Percentiles rank a stretch among this genome's conserved stretches.
Evolutionary conservation across 2,888 invertebrate genomes (phyloP).

Genomic region (Limnephilus lunatus): DNA sequence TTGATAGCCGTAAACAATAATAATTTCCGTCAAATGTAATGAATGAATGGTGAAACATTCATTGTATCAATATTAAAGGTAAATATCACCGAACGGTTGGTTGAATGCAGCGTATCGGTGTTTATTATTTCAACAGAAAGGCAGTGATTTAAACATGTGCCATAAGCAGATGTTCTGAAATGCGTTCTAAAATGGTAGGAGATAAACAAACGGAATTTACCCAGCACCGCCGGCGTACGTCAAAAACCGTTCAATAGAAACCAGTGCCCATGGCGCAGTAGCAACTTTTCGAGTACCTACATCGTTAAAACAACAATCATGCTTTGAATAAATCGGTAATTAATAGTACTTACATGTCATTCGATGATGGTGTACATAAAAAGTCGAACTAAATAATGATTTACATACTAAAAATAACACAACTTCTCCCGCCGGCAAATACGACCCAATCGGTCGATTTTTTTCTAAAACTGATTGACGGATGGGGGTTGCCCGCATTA

Average conservation of each 20-base stretch:
- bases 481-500: conserved; percentile 42
- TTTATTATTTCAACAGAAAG: conserved; percentile 15
- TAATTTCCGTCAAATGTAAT: not conserved
- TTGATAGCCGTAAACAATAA: not conserved
- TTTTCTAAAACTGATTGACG: conserved; percentile 52
- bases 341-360: conserved; percentile 55
- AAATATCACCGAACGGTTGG: not conserved
- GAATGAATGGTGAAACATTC: not conserved
- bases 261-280: conserved; percentile 34
- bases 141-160: conserved; percentile 49
- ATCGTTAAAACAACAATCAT: conserved; percentile 9
- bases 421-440: conserved; percentile 32
- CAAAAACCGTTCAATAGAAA: conserved; percentile 46
- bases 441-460: conserved; percentile 30
- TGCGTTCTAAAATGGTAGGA: conserved; percentile 57
- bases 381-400: conserved; percentile 47
- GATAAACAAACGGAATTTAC: conserved; percentile 60
- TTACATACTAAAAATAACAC: conserved; percentile 60
- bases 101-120: not conserved
- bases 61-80: not conserved
- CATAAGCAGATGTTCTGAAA: conserved; percentile 50
- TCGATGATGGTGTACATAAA: conserved; percentile 43
- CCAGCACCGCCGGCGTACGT: conserved; percentile 49
- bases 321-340: conserved; percentile 7
- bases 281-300: not conserved